Evolutionary conservation across 2,113 vertebrate species (phyloP), one percentile per base, ranked within the genome.

Genomic region (Phrynocephalus versicolor): DNA sequence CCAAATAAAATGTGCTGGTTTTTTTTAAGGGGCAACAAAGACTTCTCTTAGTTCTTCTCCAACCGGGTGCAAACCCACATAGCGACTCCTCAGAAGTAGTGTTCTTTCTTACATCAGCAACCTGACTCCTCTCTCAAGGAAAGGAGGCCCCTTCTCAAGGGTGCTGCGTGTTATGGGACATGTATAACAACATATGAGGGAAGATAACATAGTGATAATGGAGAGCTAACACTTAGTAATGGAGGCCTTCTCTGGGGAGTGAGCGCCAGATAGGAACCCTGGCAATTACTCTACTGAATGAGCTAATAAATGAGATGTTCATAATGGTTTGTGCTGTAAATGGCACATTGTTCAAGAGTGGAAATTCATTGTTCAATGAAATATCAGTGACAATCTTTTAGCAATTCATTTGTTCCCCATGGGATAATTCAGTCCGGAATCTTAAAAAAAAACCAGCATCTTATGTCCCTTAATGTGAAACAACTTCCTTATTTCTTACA

Each of bases 151-250:
- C 45, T 86, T 25, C 65, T 91, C 85, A 41, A 60, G 86, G 37
- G 19, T 69, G 51, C 70, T 58, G 87, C 85, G 60, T 5, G 0
- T 73, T 41, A 64, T 88, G 72, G 27, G 86, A 82, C 15, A 89
- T 10, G 1, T 0, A 23, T 14, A 89, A 81, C 51, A 86, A 85
- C 13, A 87, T 85, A 69, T 71, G 25, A 25, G 30, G 6, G 69
- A 85, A 88, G 87, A 89, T 88, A 92, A 89, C 51, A 33, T 80
- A 93, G 84, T 18, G 5, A 37, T 74, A 82, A 88, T 41, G 85
- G 51, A 80, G 6, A 86, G 84, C 67, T 77, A 86, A 84, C 18
- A 25, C 69, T 82, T 78, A 72, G 37, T 89, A 74, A 85, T 4
- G 33, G 74, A 60, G 88, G 60, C 57, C 45, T 88, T 70, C 85